Conservation (phyloP, 1,140 invertebrate species). For the Laupala kohalensis region DNA sequence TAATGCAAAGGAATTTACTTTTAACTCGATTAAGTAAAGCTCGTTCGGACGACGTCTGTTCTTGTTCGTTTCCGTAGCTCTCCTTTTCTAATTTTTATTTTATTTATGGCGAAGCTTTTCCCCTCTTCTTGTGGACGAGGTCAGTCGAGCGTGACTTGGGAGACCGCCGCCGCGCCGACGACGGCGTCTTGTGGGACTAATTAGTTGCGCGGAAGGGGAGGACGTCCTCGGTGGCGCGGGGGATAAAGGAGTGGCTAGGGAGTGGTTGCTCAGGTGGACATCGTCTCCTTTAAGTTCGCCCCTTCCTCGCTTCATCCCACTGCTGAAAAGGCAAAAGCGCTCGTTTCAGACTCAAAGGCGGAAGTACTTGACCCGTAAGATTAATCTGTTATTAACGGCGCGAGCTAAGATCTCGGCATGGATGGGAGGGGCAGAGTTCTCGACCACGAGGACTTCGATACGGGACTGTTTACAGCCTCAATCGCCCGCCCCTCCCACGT, state of each 20-base stretch:
- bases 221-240: too few species aligned
- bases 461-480: too few species aligned
- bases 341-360: background rate
- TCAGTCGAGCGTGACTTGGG: background rate
- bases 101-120: background rate
- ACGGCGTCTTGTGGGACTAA: background rate
- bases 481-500: too few species aligned
- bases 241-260: background rate
- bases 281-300: too few species aligned
- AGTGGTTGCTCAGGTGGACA: background rate
- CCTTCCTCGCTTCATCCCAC: too few species aligned
- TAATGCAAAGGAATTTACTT: background rate
- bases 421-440: too few species aligned
- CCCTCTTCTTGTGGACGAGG: background rate
- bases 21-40: background rate
- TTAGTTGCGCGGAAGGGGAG: background rate
- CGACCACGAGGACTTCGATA: too few species aligned
- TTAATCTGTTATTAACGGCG: background rate
- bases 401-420: too few species aligned
- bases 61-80: background rate
- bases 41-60: background rate
- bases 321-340: background rate
- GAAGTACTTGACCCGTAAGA: background rate
- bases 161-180: too few species aligned
- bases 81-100: background rate